These are phyloP conservation scores for Scopus umbretta DNA, from an alignment of 2,113 vertebrate species.

Conservation along the genomic window DNA sequence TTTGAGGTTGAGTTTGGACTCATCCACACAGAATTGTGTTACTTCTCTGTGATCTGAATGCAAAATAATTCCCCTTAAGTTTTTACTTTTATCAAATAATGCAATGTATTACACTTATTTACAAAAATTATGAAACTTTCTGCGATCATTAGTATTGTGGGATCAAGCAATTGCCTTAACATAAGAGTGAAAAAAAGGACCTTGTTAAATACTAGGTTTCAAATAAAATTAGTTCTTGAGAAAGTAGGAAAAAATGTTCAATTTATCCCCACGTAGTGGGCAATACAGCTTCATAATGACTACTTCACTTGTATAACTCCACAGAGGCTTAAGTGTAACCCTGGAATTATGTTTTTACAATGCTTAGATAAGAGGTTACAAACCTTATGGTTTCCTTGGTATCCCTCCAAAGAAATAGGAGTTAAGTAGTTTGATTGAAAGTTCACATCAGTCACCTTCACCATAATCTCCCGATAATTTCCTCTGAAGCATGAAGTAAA, in stretches of 20 bases:
- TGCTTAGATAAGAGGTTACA: background rate
- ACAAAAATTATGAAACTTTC: background rate
- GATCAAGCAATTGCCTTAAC: background rate
- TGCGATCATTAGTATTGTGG: background rate
- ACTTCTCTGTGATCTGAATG: background rate
- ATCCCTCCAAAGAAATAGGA: constrained; percentile 69
- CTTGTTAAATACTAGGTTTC: background rate
- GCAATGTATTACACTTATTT: background rate
- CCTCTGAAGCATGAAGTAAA: constrained; percentile 74
- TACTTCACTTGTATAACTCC: background rate
- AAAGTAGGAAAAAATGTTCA: background rate
- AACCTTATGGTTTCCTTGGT: constrained; percentile 72
- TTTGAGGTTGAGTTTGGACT: background rate
- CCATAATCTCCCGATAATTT: constrained; percentile 78
- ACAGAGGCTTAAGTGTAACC: background rate
- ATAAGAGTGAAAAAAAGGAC: background rate
- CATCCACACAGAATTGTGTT: background rate
- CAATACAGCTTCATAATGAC: background rate
- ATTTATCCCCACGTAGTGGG: background rate
- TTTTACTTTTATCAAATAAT: background rate
- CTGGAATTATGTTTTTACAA: background rate
- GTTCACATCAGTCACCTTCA: constrained; percentile 78
- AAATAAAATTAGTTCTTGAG: background rate
- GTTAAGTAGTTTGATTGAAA: constrained; percentile 69
- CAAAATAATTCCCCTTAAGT: background rate